Conservation (phyloP, 92 coral and sea anemone species). For the Desmophyllum pertusum region DNA sequence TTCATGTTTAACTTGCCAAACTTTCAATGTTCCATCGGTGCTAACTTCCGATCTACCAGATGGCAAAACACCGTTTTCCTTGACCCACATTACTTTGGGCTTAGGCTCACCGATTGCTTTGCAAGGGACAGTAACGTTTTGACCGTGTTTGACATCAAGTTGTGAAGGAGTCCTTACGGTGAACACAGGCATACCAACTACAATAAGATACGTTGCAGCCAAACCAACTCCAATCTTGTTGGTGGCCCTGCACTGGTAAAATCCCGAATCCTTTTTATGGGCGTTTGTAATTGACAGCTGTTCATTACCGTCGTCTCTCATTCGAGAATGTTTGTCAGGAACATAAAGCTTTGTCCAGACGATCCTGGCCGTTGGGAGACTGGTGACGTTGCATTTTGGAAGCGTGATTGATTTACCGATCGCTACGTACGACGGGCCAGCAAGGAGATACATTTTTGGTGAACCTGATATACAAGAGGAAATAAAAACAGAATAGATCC, state of each 20-base stretch:
- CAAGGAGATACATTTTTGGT: background rate
- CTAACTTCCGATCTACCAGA: no score
- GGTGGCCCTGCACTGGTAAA: background rate
- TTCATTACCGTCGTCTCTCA: background rate
- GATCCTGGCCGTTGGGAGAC: background rate
- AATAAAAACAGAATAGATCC: background rate
- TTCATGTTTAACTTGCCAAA: no score
- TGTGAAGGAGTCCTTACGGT: no score
- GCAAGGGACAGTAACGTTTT: background rate
- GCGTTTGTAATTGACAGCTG: background rate
- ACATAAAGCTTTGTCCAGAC: background rate
- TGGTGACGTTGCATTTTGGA: background rate
- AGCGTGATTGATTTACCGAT: background rate
- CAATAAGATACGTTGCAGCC: background rate
- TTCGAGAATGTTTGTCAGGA: background rate
- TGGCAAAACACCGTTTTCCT: background rate
- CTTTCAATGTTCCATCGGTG: no score
- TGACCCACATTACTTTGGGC: background rate
- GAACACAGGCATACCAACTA: background rate
- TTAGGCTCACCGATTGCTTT: background rate
- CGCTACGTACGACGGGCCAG: constrained; percentile 8
- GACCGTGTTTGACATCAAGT: background rate
- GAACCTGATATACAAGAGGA: background rate
- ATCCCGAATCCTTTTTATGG: background rate
- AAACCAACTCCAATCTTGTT: background rate